Evolutionary conservation across 2,797 vertebrate species (phyloP).

Genomic region (Scleropages formosus): DNA sequence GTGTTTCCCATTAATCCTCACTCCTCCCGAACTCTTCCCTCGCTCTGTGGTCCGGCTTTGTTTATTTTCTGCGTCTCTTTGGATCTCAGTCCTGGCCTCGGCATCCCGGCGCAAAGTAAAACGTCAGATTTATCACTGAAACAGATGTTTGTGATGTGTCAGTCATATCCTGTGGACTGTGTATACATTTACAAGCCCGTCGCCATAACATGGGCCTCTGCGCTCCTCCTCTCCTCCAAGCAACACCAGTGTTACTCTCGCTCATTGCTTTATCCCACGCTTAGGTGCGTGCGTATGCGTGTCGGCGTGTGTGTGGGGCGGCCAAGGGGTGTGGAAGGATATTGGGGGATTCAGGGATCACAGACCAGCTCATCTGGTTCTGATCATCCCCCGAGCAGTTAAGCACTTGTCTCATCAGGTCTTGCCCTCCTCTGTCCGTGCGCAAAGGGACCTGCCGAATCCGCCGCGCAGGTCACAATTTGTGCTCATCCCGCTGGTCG

Average conservation of each 20-base stretch:
- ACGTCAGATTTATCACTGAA: conserved; percentile 69
- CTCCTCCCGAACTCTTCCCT: conserved; percentile 47
- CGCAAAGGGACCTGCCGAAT: conserved; percentile 21
- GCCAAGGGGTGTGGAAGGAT: neutral
- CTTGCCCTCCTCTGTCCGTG: conserved; percentile 54
- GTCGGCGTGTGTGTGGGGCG: neutral
- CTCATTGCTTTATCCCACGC: conserved; percentile 66
- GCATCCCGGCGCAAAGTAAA: conserved; percentile 55
- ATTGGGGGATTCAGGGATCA: conserved; percentile 65
- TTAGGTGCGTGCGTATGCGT: conserved; percentile 45
- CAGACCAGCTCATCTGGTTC: conserved; percentile 91
- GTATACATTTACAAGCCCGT: conserved; percentile 79
- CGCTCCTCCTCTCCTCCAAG: conserved; percentile 50
- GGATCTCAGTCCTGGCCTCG: conserved; percentile 39
- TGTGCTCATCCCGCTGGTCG: neutral
- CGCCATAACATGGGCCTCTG: conserved; percentile 75
- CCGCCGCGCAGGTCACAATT: conserved; percentile 50
- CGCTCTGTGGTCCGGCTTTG: conserved; percentile 55
- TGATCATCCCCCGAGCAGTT: conserved; percentile 81
- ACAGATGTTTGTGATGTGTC: conserved; percentile 77
- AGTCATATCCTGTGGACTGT: conserved; percentile 74
- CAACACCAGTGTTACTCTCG: conserved; percentile 74
- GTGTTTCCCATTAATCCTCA: conserved; percentile 20
- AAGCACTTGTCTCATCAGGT: conserved; percentile 67
- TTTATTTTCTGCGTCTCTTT: conserved; percentile 39